phyloP scores from a whole-genome alignment of 53 echinoderm and acorn worm genomes.

The Crossaster papposus region DNA sequence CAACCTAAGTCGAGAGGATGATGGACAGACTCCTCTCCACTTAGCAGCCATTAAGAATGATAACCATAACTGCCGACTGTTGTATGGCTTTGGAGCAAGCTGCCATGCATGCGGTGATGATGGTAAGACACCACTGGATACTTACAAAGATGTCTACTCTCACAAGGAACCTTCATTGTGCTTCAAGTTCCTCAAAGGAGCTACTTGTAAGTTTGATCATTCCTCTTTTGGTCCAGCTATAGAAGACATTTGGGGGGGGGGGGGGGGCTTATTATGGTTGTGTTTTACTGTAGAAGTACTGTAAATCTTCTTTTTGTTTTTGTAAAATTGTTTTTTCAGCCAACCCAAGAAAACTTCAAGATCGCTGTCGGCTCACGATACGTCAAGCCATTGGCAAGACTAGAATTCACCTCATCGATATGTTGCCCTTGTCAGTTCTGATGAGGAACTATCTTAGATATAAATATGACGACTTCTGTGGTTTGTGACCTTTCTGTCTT shows the following conservation, averaged over 20 bases:
- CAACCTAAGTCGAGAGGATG: slow-evolving; percentile 81
- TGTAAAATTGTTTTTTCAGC: slow-evolving; percentile 47
- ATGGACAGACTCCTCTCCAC: slow-evolving; percentile 83
- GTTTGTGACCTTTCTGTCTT: slow-evolving; percentile 11
- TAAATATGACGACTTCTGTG: slow-evolving; percentile 70
- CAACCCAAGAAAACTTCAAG: slow-evolving; percentile 77
- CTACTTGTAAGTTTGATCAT: slow-evolving; percentile 59
- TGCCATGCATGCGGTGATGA: slow-evolving; percentile 68
- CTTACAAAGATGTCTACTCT: slow-evolving; percentile 51
- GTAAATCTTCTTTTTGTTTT: slow-evolving; percentile 1
- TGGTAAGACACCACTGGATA: slow-evolving; percentile 69
- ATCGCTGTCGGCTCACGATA: slow-evolving; percentile 67
- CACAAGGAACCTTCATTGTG: slow-evolving; percentile 46
- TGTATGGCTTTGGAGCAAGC: slow-evolving; percentile 78
- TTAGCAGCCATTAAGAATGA: slow-evolving; percentile 79
- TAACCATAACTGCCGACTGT: slow-evolving; percentile 63
- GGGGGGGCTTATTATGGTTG: background rate
- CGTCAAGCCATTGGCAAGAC: slow-evolving; percentile 67
- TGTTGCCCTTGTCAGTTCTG: slow-evolving; percentile 70
- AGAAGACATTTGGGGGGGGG: no score
- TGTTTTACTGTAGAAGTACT: background rate
- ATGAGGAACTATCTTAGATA: slow-evolving; percentile 78
- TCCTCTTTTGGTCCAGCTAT: background rate
- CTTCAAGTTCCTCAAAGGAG: slow-evolving; percentile 52
- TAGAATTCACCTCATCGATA: slow-evolving; percentile 62